Base-by-base conservation (phyloP, 1,140 invertebrate species). In the Rhagoletis pomonella region DNA sequence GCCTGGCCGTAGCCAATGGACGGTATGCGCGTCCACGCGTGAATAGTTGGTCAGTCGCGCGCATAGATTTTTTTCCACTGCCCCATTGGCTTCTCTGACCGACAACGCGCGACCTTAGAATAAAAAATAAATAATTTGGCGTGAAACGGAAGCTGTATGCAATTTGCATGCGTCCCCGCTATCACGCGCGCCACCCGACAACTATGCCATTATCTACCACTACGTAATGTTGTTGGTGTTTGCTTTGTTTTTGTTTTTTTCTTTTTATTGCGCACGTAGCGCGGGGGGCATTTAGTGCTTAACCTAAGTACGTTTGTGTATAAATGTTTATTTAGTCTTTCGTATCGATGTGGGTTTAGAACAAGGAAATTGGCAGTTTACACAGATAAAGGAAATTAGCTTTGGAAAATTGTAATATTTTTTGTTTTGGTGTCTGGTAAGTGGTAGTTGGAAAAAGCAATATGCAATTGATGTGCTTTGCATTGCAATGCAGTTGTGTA, bases 121-220 rank as follows among this genome's bases (percentile, higher is more conserved):
- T 29, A 55, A 19, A 19, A 50, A 29, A 81, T 81, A 55, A 81
- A 81, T 81, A 81, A 81, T 81, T 81, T 81, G 73, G 73, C 73
- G 73, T 55, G 73, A 81, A 81, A 81, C 73, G 73, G 73, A 81
- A 81, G 73, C 73, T 81, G 73, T n/a, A 55, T 81, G 73, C 73
- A 81, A 81, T 81, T 81, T 81, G 73, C 73, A 81, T 81, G 73
- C 73, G 10, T 55, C 17, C 47, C 47, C n/a, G 19, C 73, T 81
- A 14, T 29, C 12, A 5, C 29, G 60, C 3, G 2, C 44, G 44
- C 42, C 44, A 73, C 44, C 73, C 47, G 17, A 44, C 14, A 4
- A 12, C 39, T 29, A 7, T 42, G 64, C 64, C 29, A 29, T 39
- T 9, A 9, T 42, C 29, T 29, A 29, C 2, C 29, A 39, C 29